Conservation (phyloP, 2,888 invertebrate species). For the Caenorhabditis japonica region DNA sequence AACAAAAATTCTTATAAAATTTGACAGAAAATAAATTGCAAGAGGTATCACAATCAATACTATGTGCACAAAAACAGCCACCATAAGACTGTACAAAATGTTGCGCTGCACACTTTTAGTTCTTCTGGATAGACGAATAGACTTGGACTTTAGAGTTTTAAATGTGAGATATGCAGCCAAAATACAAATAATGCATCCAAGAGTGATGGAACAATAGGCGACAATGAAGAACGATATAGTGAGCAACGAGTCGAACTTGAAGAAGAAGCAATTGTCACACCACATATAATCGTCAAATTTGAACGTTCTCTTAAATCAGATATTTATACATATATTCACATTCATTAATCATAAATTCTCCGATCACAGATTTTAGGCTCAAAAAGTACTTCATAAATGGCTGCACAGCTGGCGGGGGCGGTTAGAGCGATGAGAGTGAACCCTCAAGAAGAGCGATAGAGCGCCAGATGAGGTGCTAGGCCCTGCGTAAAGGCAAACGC, state of each 20-base stretch:
- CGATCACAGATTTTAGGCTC: no score
- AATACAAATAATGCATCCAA: not conserved
- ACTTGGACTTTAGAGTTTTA: slow-evolving; percentile 1
- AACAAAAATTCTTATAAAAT: not conserved
- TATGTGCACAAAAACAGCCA: slow-evolving; percentile 2
- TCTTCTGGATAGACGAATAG: not conserved
- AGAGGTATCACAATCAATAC: slow-evolving; percentile 6
- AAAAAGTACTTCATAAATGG: no score
- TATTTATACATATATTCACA: no score
- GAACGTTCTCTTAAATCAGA: not conserved
- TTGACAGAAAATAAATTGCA: slow-evolving; percentile 5
- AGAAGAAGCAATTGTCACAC: slow-evolving; percentile 6
- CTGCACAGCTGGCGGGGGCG: no score
- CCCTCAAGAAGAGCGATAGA: no score
- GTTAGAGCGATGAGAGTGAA: no score
- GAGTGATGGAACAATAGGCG: not conserved
- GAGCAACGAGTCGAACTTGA: slow-evolving; percentile 17
- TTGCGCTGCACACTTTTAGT: slow-evolving; percentile 13
- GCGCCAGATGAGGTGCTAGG: no score
- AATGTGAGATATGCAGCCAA: not conserved
- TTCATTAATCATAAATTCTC: no score
- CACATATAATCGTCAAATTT: slow-evolving; percentile 14
- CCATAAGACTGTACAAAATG: slow-evolving; percentile 3
- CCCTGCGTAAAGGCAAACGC: no score
- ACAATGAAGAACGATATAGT: slow-evolving; percentile 11